Evolutionary conservation across 2,888 invertebrate species (phyloP), one percentile per base, ranked within the genome.

Genomic region (Drosophila koepferae): DNA sequence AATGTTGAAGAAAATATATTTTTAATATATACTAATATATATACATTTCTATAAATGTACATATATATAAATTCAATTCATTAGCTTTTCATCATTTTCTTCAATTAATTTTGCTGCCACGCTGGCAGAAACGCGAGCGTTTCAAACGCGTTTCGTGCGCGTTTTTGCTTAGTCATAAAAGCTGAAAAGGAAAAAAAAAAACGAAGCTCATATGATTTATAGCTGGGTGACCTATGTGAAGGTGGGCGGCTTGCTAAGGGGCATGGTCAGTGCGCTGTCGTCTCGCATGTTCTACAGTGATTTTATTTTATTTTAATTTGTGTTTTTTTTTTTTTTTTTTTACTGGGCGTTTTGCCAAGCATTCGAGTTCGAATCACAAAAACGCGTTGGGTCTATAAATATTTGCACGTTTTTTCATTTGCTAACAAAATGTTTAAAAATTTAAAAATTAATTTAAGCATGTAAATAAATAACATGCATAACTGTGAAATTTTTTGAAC

Each of bases 81-180:
- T 48, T 16, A 16, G 10, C 7, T 38, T 36, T 43, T 63, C 1
- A 34, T 7, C 8, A 20, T 53, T 53, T 53, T 20, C 3, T 31
- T 38, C 46, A 67, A 16, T 18, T 12, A 41, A 34, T 34, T 66
- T 46, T 2, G 16, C 46, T 46, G 74, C 62, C 76, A 76, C 76
- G 76, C 34, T 76, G 71, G 34, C 59, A 62, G 48, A 64, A 58
- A 28, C 64, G 63, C 70, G 72, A 40, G 58, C 75, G 75, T 43
- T 43, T 43, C 43, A 9, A 36, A 53, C 16, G 74, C 79, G 67
- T 51, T 67, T 76, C 31, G 40, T 20, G 46, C 20, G 73, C 75
- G 63, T 36, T 80, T 51, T 60, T 43, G 44, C 38, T 77, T 71
- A 77, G 77, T 77, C 80, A 80, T 72, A 58, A 43, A 48, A 48